Conservation (phyloP, 30 jellyfish, hydroid and myxozoan genomes). For the Clytia hemisphaerica region DNA sequence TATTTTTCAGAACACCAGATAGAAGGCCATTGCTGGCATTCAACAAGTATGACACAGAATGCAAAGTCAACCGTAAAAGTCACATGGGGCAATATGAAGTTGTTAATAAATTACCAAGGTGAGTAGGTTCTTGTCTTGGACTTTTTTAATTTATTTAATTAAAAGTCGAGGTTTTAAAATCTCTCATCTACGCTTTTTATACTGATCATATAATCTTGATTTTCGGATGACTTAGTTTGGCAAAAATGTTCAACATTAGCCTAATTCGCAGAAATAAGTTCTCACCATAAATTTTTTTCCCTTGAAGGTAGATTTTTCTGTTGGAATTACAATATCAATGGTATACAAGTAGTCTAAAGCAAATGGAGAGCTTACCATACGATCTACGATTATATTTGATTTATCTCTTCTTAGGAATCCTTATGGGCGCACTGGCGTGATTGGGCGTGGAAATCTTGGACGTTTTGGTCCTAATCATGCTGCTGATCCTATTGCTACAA, state of each 20-base stretch:
- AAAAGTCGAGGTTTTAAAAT: not conserved
- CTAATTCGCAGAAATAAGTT: too few species aligned
- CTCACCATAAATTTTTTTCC: too few species aligned
- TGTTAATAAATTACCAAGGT: conserved; percentile 63
- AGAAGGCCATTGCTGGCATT: conserved; percentile 46
- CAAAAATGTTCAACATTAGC: too few species aligned
- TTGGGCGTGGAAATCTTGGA: conserved; percentile 87
- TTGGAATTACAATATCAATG: too few species aligned
- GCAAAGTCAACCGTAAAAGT: conserved; percentile 56
- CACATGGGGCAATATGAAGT: conserved; percentile 46
- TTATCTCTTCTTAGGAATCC: conserved; percentile 52
- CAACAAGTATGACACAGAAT: conserved; percentile 33
- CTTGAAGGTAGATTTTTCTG: too few species aligned
- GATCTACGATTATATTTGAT: too few species aligned
- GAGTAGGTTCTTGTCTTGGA: not conserved
- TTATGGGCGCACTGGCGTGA: conserved; percentile 85
- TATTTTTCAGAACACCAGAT: too few species aligned
- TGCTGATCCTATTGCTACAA: conserved; percentile 91
- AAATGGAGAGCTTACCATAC: too few species aligned
- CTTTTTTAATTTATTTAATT: not conserved
- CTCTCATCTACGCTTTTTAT: not conserved
- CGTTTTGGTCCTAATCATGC: conserved; percentile 98
- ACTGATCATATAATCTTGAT: not conserved
- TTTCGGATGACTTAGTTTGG: not conserved
- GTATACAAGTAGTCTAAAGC: too few species aligned